Evolutionary conservation across 2,888 invertebrate species (phyloP), one percentile per base, ranked within the genome.

Genomic region (Stenoptilia bipunctidactyla): DNA sequence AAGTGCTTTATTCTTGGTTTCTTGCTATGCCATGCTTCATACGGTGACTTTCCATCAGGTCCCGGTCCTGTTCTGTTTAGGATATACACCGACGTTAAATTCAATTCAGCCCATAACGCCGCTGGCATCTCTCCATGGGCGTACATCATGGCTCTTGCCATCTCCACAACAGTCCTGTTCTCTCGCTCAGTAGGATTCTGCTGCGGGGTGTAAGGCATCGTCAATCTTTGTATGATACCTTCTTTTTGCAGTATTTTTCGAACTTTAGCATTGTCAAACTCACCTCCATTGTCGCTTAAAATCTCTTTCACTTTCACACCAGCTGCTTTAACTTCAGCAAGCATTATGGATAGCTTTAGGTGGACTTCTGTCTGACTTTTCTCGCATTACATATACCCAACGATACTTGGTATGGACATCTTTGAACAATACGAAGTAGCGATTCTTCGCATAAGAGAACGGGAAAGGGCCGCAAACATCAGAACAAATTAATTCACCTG

Each of bases 31-130:
- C 42, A 43, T 12, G 37, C 6, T 20, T 43, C 43, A 30, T 38
- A 37, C 9, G 43, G 43, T 5, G 37, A 34, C 39, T 42, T 40
- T 13, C 34, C 39, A 12, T 34, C 9, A 13, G 20, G 9, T 9
- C 15, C 14, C 4, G 43, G 41, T 2, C 41, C 38, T 9, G 41
- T 41, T 6, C 40, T 15, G n/a, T 40, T 43, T 15, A 43, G 9
- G 1, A 43, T 36, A 5, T 40, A 40, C 5, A 27, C 38, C 9
- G 38, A 33, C 10, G 38, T 36, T 2, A 39, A 34, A 0, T 20
- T 15, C 13, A 42, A 15, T n/a, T 42, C 42, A 8, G 42, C 35
- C 39, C 42, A 40, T 10, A 40, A n/a, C 1, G 15, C 33, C 12
- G 8, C 4, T 1, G 33, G 34, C 2, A 38, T 10, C 8, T 38